Evolutionary conservation across 1,140 invertebrate genomes (phyloP), one percentile per base, ranked within the genome.

Genomic region (Paracyclopina nana): DNA sequence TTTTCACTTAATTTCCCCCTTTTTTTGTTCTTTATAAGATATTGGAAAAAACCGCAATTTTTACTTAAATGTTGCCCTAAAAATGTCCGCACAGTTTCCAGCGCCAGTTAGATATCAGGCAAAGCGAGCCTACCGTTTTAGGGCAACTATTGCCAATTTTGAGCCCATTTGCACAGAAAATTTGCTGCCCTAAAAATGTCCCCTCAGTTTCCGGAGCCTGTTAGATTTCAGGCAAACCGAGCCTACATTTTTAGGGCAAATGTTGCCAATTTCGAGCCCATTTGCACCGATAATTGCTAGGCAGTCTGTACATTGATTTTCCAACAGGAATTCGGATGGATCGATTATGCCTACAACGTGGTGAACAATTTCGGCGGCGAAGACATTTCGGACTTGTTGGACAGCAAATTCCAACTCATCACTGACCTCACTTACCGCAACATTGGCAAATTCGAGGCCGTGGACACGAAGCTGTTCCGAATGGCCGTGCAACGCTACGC

Each of bases 401-500:
- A 44, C 24, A 24, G 24, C 2, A 44, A 44, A 24, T 44, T 44
- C 24, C 12, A 44, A 12, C 16, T 44, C 16, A 44, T 44, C n/a
- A 20, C 16, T 12, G 24, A 44, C 24, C 24, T 44, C 12, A 44
- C 42, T 2, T 44, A 44, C 24, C 16, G 16, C 14, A 20, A 14
- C 24, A 44, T 44, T 14, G 42, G 42, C 2, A 44, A 44, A 44
- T 44, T 20, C 24, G n/a, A 14, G 12, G 16, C 16, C n/a, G 42
- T 44, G 42, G 42, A 44, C 24, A 44, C 42, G 24, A 18, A 14
- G 12, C n/a, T 44, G 42, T 44, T 44, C 24, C 42, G 42, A 5
- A 12, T 12, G 24, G 24, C 14, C 24, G 42, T 25, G n/a, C 24
- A 25, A 12, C 16, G 24, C 24, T 44, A 44, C 42, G 24, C 24